Evolutionary conservation across 2,113 vertebrate species (phyloP), one percentile per base, ranked within the genome.

Genomic region (Numenius arquata): DNA sequence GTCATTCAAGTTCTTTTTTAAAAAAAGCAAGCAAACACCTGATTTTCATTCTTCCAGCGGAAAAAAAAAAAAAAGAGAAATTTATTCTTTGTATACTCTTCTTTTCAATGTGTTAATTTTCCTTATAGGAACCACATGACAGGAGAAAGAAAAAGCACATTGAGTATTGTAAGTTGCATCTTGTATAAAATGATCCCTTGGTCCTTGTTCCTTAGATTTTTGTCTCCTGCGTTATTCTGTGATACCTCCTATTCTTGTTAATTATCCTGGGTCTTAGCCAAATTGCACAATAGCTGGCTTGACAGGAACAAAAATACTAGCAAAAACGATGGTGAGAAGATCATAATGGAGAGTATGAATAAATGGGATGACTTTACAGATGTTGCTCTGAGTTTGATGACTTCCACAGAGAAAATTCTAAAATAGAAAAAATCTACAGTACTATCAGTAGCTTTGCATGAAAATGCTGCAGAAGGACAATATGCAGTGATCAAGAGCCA

Each of bases 21-120:
- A 20, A 7, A 19, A 27, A 43, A 50, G 29, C 0, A 29, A 32
- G 3, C 3, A 47, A 67, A 79, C 2, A 48, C 2, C 0, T 27
- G 9, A 25, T 59, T 76, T 72, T 67, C 11, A 61, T 22, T 53
- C 53, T 79, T 79, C 10, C 5, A 61, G 29, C 43, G 17, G 7
- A 6, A 18, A 45, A 58, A 34, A 58, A 7, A 20, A 6, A 18
- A 45, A 58, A 34, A 58, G 8, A 20, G 21, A 52, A 38, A 15
- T 12, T 19, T 7, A 67, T 78, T 88, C 6, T 91, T 50, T 59
- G 10, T 21, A 8, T 70, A 3, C 19, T 62, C 30, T 86, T 84
- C 12, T 20, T 36, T 84, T 58, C 55, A 36, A 30, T 48, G 4
- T 58, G 15, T 67, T 86, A 45, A 45, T 81, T 84, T 8, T 78